Percentiles rank a stretch among this genome's conserved stretches.
Conservation (phyloP, 1,140 invertebrate species). For the Plectrocnemia conspersa region DNA sequence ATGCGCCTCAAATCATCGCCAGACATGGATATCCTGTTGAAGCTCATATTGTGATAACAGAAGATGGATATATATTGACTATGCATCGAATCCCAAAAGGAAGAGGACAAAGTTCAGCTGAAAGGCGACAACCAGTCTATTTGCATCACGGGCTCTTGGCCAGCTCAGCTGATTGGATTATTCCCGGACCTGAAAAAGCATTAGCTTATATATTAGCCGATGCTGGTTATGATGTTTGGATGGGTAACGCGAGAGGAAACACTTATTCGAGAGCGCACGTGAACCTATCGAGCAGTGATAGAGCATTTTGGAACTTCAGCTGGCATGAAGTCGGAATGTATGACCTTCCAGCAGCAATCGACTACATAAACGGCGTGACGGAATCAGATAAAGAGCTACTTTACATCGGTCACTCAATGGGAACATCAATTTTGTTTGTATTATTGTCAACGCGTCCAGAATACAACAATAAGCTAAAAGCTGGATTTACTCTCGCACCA, state of each 20-base stretch:
- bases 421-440: conserved; percentile 58
- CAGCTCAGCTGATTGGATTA: conserved; percentile 70
- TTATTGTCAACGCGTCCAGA: conserved; percentile 61
- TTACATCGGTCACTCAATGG: conserved; percentile 72
- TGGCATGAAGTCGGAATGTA: conserved; percentile 67
- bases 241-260: conserved; percentile 63
- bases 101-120: conserved; percentile 36
- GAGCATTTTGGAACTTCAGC: conserved; percentile 62
- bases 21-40: conserved; percentile 64
- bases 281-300: conserved; percentile 44
- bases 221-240: conserved; percentile 64
- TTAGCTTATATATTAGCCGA: conserved; percentile 60
- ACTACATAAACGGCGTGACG: conserved; percentile 59
- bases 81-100: conserved; percentile 65
- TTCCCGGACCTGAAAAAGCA: conserved; percentile 59
- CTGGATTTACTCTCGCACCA: conserved; percentile 68
- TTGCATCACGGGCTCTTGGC: conserved; percentile 74
- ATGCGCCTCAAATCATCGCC: conserved; percentile 55
- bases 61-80: conserved; percentile 69
- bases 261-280: conserved; percentile 56
- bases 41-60: conserved; percentile 59
- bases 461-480: conserved; percentile 61
- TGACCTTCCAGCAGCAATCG: conserved; percentile 72
- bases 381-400: conserved; percentile 52
- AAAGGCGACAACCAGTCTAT: conserved; percentile 53